Conservation (phyloP, 2,797 vertebrate species). For the Pteronotus mesoamericanus region DNA sequence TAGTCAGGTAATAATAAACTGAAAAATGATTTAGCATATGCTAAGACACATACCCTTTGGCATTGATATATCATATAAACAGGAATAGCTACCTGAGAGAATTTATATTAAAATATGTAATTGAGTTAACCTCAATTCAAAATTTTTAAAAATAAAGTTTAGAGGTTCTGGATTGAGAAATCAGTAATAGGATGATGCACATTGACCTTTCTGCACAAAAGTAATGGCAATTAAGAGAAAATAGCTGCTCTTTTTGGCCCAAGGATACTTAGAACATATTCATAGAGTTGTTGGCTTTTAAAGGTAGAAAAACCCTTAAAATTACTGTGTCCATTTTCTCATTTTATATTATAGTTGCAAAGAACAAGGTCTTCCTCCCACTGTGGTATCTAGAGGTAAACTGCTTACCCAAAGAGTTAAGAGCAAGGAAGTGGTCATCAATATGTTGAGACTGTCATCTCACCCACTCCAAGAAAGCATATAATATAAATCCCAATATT, state of each 20-base stretch:
- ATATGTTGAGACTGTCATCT: background rate
- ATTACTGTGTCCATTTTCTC: background rate
- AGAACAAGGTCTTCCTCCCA: background rate
- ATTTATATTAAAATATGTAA: background rate
- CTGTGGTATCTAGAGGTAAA: background rate
- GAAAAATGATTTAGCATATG: conserved; percentile 1
- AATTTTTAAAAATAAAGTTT: background rate
- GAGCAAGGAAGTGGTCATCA: background rate
- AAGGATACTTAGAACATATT: background rate
- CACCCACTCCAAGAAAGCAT: background rate
- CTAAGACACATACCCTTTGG: background rate
- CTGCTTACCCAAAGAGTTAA: background rate
- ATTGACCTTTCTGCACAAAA: background rate
- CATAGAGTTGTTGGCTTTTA: background rate
- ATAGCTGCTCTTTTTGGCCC: background rate
- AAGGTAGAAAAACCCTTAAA: background rate
- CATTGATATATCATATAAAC: background rate
- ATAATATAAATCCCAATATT: background rate
- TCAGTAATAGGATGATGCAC: background rate
- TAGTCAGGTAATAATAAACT: background rate
- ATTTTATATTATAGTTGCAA: background rate
- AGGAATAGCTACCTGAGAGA: background rate
- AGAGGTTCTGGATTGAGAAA: background rate
- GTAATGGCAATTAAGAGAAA: background rate
- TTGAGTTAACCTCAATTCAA: background rate